These are phyloP conservation scores for Thermophis baileyi DNA, from an alignment of 2,113 vertebrate species.

Conservation along the genomic window DNA sequence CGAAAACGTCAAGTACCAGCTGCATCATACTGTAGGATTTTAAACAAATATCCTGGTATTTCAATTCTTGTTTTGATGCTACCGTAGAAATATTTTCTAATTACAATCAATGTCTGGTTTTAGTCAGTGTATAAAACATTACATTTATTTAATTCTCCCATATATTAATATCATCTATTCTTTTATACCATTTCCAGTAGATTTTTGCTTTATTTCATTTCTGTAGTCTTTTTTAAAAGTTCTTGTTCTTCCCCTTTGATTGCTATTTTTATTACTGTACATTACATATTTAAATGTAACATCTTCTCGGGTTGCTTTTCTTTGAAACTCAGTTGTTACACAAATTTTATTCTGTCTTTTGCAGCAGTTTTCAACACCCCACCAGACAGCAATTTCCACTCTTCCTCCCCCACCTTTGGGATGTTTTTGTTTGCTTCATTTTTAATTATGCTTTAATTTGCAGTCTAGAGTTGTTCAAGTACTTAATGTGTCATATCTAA, in stretches of 20 bases:
- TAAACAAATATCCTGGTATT: not conserved
- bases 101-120: not conserved
- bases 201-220: not conserved
- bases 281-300: not conserved
- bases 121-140: not conserved
- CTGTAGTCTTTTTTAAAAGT: not conserved
- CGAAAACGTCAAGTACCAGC: not conserved
- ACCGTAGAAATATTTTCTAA: not conserved
- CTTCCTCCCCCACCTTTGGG: not conserved
- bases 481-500: not conserved
- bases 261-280: not conserved
- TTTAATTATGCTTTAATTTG: not conserved
- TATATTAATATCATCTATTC: not conserved
- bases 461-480: not conserved
- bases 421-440: not conserved
- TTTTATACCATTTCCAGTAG: not conserved
- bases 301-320: not conserved
- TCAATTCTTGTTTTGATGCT: not conserved
- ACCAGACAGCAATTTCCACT: not conserved
- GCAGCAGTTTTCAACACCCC: not conserved
- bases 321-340: not conserved
- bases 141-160: not conserved
- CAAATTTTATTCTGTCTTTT: not conserved
- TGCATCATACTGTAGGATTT: not conserved
- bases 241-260: not conserved